Evolutionary conservation across 2,113 vertebrate genomes (phyloP), one percentile per base, ranked within the genome.

Genomic region (Platysternon megacephalum): DNA sequence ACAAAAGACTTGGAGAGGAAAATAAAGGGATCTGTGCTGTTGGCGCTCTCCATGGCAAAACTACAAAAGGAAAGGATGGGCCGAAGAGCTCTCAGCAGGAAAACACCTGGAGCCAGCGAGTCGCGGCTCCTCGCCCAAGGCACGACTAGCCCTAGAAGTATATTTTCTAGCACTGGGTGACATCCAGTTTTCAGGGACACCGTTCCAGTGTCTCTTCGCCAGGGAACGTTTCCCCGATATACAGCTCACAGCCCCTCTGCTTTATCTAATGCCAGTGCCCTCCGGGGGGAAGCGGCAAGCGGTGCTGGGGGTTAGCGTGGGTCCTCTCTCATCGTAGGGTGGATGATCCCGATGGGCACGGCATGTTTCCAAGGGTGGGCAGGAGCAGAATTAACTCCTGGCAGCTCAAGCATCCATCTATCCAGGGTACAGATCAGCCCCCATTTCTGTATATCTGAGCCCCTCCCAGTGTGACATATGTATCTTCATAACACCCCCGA

Each of bases 191-290:
- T 19, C 93, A 39, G 87, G 93, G 95, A 95, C 93, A 92, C 96
- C 87, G 81, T 94, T 93, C 96, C 96, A 84, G 91, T 94, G 90
- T n/a, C 74, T 78, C 44, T 44, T 28, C 3, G 26, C 26, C 97
- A 97, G 96, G 96, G 97, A 97, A 97, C 95, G 91, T 92, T 96
- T 97, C 96, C 96, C 96, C 88, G 95, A 44, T 97, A 87, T 97
- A 88, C 87, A 84, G 91, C 92, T 22, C 26, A 89, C 81, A 94
- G 88, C 93, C 93, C 90, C 81, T 91, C 35, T 68, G 61, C 61
- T 95, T 48, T 95, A 96, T 94, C 94, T 94, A 95, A 95, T 11
- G 0, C 48, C 17, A 56, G 91, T 95, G 88, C 2, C 21, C 51
- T 84, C 56, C 8, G 94, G 91, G 84, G 91, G 91, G 93, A 94